Base-by-base conservation (phyloP, 1,140 invertebrate species). In the Streblospio benedicti region DNA sequence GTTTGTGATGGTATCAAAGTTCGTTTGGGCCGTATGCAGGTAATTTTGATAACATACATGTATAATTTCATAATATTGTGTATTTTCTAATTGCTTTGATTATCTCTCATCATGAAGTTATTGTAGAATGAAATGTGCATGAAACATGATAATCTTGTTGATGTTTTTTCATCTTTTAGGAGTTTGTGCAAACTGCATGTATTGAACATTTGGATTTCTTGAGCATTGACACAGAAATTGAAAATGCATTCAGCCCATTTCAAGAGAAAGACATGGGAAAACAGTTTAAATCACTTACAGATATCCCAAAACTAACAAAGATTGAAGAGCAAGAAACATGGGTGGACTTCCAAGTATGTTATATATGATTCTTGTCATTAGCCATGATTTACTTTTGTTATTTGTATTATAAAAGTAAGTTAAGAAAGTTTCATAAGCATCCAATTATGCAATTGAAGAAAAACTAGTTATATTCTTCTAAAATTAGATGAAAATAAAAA, bases 1-100 rank as follows among this genome's bases (percentile, higher is more conserved):
- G 87, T 90, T 71, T 93, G 94, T 70, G 91, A 96, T 77, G 90
- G 90, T 27, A 86, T 96, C 45, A 92, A 97, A 82, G 91, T 99
- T 9, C 81, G 94, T 67, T 87, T 96, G 47, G 96, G 95, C 12
- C 80, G 95, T 53, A 79, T 99, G 35, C 95, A 98, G 81, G 79
- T 82, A 66, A 93, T 41, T 83, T 79, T 95, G n/a, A 89, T 94
- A 52, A 90, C 90, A 6, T 93, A 91, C 65, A 93, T 91, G 6
- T 95, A 91, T 72, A 90, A 93, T 65, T 44, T 59, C 16, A 57
- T 9, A 53, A 12, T 16, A 57, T 53, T 9, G 6, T 14, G 18
- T 30, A 58, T 14, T 9, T 57, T 20, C 16, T 41, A 14, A 18
- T 41, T 18, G 38, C 18, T 18, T 41, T 41, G 38, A 41, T 18